Base-by-base conservation (phyloP, 30 jellyfish, hydroid and myxozoan genomes). In the Aurelia coerulea region DNA sequence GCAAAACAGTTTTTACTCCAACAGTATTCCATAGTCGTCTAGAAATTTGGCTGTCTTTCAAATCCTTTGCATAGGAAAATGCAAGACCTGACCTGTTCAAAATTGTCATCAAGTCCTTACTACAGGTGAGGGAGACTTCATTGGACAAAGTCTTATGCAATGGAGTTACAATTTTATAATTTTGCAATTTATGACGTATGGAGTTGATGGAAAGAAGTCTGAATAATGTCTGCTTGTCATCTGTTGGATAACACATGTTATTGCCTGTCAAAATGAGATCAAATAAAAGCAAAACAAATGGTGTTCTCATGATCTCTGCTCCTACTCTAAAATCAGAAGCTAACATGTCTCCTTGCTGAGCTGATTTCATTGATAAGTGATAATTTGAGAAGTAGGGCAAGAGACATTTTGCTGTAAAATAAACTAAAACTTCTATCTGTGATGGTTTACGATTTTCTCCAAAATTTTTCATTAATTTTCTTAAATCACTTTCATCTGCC, bases 41-140 rank as follows among this genome's bases (percentile, higher is more conserved):
- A 31, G 74, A 53, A 23, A 75, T 52, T 75, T 75, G 6, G 51
- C 86, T 51, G 74, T 75, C 86, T 56, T 73, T 73, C 84, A 73
- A 53, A 75, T 75, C 86, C 37, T 75, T 75, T 14, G 74, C 23
- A 58, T 75, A 75, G 8, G 74, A 75, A 75, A 49, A 75, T 49
- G 86, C 16, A 33, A 75, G 74, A 56, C 86, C 86, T n/a, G 86
- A 53, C 58, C 15, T 2, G 51, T 75, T 50, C 60, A 75, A 58
- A 60, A 42, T 41, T 16, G 86, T 15, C 86, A 75, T 75, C 15
- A 75, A 46, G 39, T 39, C 50, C 50, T 70, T 35, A 16, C 63
- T 70, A 39, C 50, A 39, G 50, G 50, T 39, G 50, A 39, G 50
- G 50, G 50, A 39, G 5, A 39, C 50, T 39, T 39, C 50, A 39